phyloP scores from a whole-genome alignment of 2,888 invertebrate genomes.

The Chrysodeixis includens region DNA sequence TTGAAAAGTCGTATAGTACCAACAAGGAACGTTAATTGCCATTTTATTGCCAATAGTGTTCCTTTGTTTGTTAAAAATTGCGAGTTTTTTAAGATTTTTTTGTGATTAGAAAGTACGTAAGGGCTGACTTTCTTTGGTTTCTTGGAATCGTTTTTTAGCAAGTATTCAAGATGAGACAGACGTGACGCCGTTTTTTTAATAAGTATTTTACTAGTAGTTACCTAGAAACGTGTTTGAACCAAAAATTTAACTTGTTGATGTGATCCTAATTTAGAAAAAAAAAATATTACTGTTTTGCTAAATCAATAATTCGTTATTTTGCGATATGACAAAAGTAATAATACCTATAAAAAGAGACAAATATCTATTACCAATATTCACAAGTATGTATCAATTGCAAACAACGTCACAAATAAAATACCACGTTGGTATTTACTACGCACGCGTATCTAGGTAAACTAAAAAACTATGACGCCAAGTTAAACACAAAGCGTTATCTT shows the following conservation, averaged over 20 bases:
- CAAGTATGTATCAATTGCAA: background rate
- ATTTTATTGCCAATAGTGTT: conserved; percentile 57
- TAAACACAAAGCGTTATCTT: background rate
- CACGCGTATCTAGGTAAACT: background rate
- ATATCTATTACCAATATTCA: background rate
- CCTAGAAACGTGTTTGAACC: background rate
- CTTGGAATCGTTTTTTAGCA: conserved; percentile 44
- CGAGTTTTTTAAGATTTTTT: conserved; percentile 65
- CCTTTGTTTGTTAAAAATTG: conserved; percentile 65
- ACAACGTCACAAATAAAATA: conserved; percentile 18
- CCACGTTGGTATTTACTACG: conserved; percentile 33
- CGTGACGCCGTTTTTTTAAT: background rate
- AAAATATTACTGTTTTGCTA: too few relatives aligned
- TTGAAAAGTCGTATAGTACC: conserved; percentile 50
- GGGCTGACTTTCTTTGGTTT: conserved; percentile 59
- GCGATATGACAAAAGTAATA: too few relatives aligned
- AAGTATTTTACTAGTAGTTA: too few relatives aligned
- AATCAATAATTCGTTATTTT: too few relatives aligned
- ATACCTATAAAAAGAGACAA: too few relatives aligned
- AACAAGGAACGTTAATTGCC: conserved; percentile 58
- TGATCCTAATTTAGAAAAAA: too few relatives aligned
- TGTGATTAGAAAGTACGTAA: conserved; percentile 74
- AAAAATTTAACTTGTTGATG: background rate
- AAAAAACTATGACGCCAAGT: conserved; percentile 9
- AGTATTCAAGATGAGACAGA: background rate